phyloP scores from a whole-genome alignment of 2,888 invertebrate species.

The Netelia fuscicornis region DNA sequence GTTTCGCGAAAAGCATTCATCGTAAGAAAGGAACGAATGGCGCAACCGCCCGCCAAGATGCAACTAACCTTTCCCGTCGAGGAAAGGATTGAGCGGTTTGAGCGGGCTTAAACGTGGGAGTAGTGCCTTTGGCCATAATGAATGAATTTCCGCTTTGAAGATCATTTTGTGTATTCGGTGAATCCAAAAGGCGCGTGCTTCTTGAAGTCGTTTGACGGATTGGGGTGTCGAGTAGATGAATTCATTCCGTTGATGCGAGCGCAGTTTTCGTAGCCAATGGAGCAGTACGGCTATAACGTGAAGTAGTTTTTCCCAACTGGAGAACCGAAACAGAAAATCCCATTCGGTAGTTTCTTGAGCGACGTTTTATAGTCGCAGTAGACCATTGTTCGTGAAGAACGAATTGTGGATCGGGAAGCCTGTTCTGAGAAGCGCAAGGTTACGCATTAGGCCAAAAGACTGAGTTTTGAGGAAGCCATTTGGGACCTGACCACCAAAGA shows the following conservation, averaged over 20 bases:
- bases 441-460: constrained; percentile 17
- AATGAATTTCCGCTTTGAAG: constrained; percentile 30
- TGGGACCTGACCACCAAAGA: constrained; percentile 70
- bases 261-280: constrained; percentile 1
- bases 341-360: background rate
- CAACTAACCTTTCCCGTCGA: constrained; percentile 42
- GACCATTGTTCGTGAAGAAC: background rate
- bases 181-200: constrained; percentile 25
- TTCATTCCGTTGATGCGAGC: background rate
- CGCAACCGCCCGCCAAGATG: constrained; percentile 53
- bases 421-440: background rate
- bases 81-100: constrained; percentile 38
- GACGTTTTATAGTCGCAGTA: background rate
- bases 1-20: constrained; percentile 27
- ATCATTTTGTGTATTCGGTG: background rate
- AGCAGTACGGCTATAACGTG: background rate
- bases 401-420: background rate
- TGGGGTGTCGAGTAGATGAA: background rate
- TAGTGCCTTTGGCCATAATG: background rate
- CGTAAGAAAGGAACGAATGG: constrained; percentile 11
- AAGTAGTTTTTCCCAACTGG: background rate
- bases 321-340: background rate
- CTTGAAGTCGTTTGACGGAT: background rate
- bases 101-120: constrained; percentile 35
- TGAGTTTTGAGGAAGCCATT: constrained; percentile 59